Base-by-base conservation (phyloP, 1,140 invertebrate species). In the Megalopta genalis region DNA sequence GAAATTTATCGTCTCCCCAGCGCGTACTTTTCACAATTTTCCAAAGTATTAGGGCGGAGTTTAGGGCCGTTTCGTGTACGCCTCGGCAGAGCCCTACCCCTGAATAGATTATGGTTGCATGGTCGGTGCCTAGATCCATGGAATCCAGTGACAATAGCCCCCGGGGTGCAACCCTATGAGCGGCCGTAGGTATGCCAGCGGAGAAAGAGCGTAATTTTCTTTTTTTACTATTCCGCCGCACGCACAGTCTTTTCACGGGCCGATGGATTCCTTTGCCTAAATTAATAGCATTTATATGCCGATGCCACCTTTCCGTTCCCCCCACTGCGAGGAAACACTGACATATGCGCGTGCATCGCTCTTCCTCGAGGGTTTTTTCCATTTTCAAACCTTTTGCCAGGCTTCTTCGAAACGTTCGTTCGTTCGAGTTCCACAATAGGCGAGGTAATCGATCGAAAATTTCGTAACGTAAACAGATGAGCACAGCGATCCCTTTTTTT, bases 281-380 rank as follows among this genome's bases (percentile, higher is more conserved):
- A 93, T 92, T 92, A 92, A 92, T 91, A 89, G 86, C 83, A 74
- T 90, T 92, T 90, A 85, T 90, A 90, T 89, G 88, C 86, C 25
- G 21, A 25, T 49, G 23, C 88, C 39, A 25, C 64, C 64, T 66
- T 25, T n/a, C 86, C 70, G 39, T 75, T 75, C 69, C 66, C 83
- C 57, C 37, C 27, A 62, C 14, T 3, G 39, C 52, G 52, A 69
- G 70, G 69, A n/a, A 18, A 49, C 49, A 64, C 39, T 70, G 65
- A 78, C 86, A 88, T 90, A 91, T 91, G 90, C 87, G 81, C 83
- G 59, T 74, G 64, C 85, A 87, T 69, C 79, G 77, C 77, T 69
- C 77, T 64, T 70, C 57, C 57, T 68, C 63, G 63, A 18, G 57
- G 68, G 71, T 49, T 54, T 25, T 16, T 23, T 25, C 49, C 18